Evolutionary conservation across 1,140 invertebrate genomes (phyloP), one percentile per base, ranked within the genome.

Genomic region (Reticulitermes speratus): DNA sequence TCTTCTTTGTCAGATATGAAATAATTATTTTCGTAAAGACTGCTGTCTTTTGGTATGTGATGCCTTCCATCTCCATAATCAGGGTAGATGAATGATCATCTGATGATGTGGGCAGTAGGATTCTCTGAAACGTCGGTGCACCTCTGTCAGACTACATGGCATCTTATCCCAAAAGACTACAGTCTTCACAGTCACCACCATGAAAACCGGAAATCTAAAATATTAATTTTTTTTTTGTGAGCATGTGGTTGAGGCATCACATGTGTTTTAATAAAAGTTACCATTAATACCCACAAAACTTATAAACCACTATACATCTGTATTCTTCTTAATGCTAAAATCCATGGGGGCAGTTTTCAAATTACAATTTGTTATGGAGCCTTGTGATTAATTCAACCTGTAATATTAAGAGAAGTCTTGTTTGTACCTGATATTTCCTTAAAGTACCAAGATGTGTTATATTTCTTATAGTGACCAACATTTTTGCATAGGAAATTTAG

Each of bases 261-360:
- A 59, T 83, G 25, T 83, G 25, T 44, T 83, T 52, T 59, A 48
- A 84, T 52, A 84, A 52, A 38, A 55, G 48, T 21, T 84, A 84
- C 30, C 8, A 30, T 32, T 45, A 2, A 32, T 30, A 23, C 25
- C 45, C 55, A 23, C 52, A 52, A 30, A 30, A n/a, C 45, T 84
- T 48, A 48, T 30, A 32, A 30, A 84, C n/a, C 11, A 84, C 55
- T 45, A 25, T 16, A 52, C 83, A 45, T n/a, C 45, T 52, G 21
- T 84, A 30, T 23, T 83, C 32, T 44, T 82, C 16, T 44, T 44
- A 44, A 45, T 23, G 44, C 44, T 84, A n/a, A 84, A 30, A 84
- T 52, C 45, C 52, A 84, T 84, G 52, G n/a, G 45, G 45, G 83
- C 52, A 84, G n/a, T 30, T 84, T 84, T 52, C 23, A 84, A 84